Evolutionary conservation across 2,888 invertebrate genomes (phyloP).

Genomic region (Epirrita christyi): DNA sequence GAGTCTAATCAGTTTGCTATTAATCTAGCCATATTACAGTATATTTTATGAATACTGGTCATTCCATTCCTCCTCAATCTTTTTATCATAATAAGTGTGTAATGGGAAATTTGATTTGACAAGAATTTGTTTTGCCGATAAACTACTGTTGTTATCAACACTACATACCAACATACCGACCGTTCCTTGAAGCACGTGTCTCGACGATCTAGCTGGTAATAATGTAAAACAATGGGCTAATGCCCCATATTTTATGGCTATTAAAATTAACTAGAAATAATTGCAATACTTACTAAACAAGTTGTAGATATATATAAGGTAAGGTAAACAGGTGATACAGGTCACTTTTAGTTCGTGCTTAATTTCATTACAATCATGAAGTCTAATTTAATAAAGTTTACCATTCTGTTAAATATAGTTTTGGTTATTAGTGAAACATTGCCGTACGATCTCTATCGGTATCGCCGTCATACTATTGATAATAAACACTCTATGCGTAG

Average conservation of each 20-base stretch:
- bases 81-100: background rate
- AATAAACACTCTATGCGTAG: too few relatives aligned
- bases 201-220: too few relatives aligned
- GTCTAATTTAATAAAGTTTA: slow-evolving; percentile 1
- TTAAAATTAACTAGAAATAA: slow-evolving; percentile 6
- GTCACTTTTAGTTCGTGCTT: background rate
- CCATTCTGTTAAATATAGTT: slow-evolving; percentile 2
- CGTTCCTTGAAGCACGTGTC: too few relatives aligned
- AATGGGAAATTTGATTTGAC: background rate
- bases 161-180: background rate
- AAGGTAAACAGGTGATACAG: background rate
- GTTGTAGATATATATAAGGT: slow-evolving; percentile 1
- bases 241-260: background rate
- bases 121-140: slow-evolving; percentile 8
- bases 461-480: too few relatives aligned
- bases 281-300: slow-evolving; percentile 1
- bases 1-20: too few relatives aligned
- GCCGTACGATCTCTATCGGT: background rate
- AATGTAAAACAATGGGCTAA: too few relatives aligned
- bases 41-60: too few relatives aligned
- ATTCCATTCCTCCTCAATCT: too few relatives aligned
- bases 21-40: too few relatives aligned
- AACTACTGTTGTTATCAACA: background rate
- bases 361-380: slow-evolving; percentile 9
- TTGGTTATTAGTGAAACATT: background rate